phyloP scores from a whole-genome alignment of 1,140 invertebrate species.

The Caenorhabditis inopinata region DNA sequence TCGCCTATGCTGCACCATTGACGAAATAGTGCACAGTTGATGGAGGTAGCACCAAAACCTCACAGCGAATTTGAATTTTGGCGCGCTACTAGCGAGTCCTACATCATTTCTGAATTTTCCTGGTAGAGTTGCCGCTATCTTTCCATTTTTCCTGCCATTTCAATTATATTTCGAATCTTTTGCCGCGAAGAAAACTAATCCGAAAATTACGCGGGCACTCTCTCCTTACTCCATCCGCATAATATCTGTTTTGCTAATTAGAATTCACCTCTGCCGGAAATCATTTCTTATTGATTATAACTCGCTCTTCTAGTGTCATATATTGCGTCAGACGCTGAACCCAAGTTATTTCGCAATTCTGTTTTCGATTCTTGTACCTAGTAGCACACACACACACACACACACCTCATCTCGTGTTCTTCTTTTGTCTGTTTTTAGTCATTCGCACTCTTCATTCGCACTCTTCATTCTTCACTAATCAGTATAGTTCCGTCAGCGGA shows the following conservation, averaged over 20 bases:
- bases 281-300: neutral
- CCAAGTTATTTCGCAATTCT: neutral
- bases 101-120: conserved; percentile 5
- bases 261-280: neutral
- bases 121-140: neutral
- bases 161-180: neutral
- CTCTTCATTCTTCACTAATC: neutral
- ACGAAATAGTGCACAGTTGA: neutral
- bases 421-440: neutral
- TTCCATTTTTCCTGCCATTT: neutral
- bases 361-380: neutral
- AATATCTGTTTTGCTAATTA: conserved; percentile 26
- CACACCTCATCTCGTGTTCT: conserved; percentile 7
- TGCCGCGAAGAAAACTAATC: neutral
- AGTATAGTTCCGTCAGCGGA: neutral
- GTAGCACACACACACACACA: neutral
- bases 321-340: neutral
- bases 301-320: neutral
- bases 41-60: neutral
- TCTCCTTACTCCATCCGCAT: neutral
- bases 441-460: neutral
- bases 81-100: neutral
- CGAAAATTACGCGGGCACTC: neutral
- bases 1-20: conserved; percentile 4
- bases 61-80: conserved; percentile 16